phyloP scores from a whole-genome alignment of 2,113 vertebrate genomes.

The Gasterosteus nipponicus region DNA sequence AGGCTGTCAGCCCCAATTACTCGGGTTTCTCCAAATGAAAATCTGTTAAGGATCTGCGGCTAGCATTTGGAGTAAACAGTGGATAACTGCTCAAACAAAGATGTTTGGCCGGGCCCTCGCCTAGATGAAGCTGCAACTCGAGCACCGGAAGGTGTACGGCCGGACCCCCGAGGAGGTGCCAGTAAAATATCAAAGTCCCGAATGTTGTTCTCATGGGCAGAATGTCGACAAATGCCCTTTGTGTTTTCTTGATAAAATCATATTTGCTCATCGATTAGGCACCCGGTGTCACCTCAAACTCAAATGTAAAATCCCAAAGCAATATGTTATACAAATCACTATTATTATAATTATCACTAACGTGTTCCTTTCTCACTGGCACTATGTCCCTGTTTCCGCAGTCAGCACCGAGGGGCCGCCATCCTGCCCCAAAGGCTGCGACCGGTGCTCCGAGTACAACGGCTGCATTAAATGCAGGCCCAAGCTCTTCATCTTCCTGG shows the following conservation, averaged over 20 bases:
- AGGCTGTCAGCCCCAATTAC: slow-evolving; percentile 54
- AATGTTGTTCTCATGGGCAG: slow-evolving; percentile 31
- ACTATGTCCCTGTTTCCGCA: slow-evolving; percentile 68
- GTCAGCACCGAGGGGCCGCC: slow-evolving; percentile 91
- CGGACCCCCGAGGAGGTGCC: slow-evolving; percentile 8
- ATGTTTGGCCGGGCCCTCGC: slow-evolving; percentile 54
- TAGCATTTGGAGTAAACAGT: slow-evolving; percentile 70
- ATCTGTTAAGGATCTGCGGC: slow-evolving; percentile 68
- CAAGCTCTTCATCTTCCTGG: slow-evolving; percentile 97
- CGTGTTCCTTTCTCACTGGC: slow-evolving; percentile 23
- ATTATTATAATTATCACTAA: not conserved
- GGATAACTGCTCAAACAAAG: slow-evolving; percentile 66
- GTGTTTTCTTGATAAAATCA: slow-evolving; percentile 35
- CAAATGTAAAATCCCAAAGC: not conserved
- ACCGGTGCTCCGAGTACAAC: slow-evolving; percentile 96
- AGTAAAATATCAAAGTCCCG: slow-evolving; percentile 37
- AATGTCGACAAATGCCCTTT: slow-evolving; percentile 27
- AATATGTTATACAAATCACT: not conserved
- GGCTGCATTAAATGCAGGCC: slow-evolving; percentile 96
- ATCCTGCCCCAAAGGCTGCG: slow-evolving; percentile 94
- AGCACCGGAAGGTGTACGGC: slow-evolving; percentile 48
- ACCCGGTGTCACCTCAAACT: not conserved
- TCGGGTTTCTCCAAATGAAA: slow-evolving; percentile 57
- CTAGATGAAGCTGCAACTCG: slow-evolving; percentile 50
- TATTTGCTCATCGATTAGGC: not conserved